Base-by-base conservation (phyloP, 2,888 invertebrate species). In the Platerodrilus igneus region DNA sequence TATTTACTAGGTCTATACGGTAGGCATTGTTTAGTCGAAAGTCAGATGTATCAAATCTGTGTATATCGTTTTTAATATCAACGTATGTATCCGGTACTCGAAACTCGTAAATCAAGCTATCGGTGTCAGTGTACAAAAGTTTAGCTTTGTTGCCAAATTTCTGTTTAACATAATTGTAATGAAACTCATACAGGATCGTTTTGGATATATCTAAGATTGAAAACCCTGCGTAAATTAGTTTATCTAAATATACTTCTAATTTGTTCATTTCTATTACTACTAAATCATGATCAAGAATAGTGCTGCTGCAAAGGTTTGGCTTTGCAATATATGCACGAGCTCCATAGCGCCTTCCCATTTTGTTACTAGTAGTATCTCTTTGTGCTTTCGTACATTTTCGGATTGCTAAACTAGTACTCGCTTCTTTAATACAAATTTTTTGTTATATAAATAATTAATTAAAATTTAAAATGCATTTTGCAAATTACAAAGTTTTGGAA, bases 21-120 rank as follows among this genome's bases (percentile, higher is more conserved):
- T 50, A 56, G 7, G 41, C 2, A 44, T 56, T 58, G 20, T 48
- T 21, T 8, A 13, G 6, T 7, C 34, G 35, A 37, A 52, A 56
- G 11, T 45, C 45, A 5, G 52, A 52, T 15, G 53, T 55, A 46
- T 62, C 60, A 45, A 23, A 51, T 39, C 15, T 6, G 9, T 30
- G 1, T 4, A 51, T 23, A 35, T 48, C 40, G 3, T n/a, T 22
- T 28, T 41, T 45, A 10, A 50, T 40, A 2, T 21, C 13, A 5
- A 36, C 27, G 11, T 53, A 48, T 5, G 52, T 25, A 28, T 39
- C 33, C 1, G 14, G 6, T 15, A 11, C 10, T 7, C 7, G 7
- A 4, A 39, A 4, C n/a, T 25, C 14, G 18, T 39, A 43, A n/a
- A 47, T 37, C 0, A 47, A 23, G 38, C 40, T 25, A 23, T 42